Evolutionary conservation across 2,113 vertebrate genomes (phyloP).

Genomic region (Shinisaurus crocodilurus): DNA sequence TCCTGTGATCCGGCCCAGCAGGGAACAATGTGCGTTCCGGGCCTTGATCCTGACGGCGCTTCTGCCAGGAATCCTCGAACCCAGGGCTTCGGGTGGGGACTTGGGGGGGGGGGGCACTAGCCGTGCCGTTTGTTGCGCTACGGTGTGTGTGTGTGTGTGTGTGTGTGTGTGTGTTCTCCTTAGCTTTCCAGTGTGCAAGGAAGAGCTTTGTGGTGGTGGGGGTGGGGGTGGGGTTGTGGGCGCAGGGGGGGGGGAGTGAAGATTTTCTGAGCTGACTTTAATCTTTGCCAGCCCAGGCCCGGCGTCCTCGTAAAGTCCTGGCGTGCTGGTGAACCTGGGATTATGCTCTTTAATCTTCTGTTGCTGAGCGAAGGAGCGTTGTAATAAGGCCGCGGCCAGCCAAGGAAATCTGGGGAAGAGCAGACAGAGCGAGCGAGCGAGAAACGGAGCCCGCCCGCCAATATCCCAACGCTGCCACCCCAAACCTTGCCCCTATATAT

Average conservation of each 20-base stretch:
- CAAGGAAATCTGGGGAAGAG: neutral
- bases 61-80: neutral
- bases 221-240: neutral
- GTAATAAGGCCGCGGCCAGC: neutral
- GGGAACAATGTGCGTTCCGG: too few relatives aligned
- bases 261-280: neutral
- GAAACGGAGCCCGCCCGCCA: neutral
- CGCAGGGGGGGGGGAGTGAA: neutral
- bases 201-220: neutral
- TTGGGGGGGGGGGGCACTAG: too few relatives aligned
- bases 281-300: neutral
- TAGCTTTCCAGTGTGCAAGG: neutral
- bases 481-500: too few relatives aligned
- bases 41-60: neutral
- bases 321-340: neutral
- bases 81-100: neutral
- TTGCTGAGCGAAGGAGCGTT: neutral
- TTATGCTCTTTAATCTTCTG: neutral
- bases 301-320: neutral
- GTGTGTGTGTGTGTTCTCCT: neutral
- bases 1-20: too few relatives aligned
- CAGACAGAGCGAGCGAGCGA: fast-evolving
- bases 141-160: neutral
- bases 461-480: neutral
- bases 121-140: too few relatives aligned